These are phyloP conservation scores for Habropoda laboriosa DNA, from an alignment of 1,140 invertebrate species.

Conservation along the genomic window DNA sequence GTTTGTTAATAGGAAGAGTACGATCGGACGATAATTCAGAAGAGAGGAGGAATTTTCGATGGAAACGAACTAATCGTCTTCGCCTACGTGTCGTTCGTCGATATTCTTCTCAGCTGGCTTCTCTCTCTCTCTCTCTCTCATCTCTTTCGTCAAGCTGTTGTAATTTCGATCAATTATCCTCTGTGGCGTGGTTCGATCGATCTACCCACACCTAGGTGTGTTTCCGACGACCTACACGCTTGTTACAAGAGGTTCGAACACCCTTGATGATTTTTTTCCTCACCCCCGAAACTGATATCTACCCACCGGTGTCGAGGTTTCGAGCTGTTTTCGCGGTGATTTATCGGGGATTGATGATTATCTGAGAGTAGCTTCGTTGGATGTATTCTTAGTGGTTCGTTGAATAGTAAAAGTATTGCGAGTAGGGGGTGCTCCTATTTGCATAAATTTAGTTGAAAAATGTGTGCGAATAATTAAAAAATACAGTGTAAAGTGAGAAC, in stretches of 20 bases:
- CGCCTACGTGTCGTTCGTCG: constrained; percentile 26
- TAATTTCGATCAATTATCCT: constrained; percentile 38
- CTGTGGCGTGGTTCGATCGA: constrained; percentile 4
- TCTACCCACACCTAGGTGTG: constrained; percentile 12
- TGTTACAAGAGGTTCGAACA: constrained; percentile 13
- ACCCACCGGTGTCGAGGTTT: too few species aligned
- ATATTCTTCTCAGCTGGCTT: background rate
- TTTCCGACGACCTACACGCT: constrained; percentile 1
- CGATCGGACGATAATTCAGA: background rate
- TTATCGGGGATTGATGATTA: too few species aligned
- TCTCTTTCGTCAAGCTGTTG: background rate
- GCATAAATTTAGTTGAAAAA: too few species aligned
- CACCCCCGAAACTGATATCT: constrained; percentile 19
- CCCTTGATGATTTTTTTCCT: constrained; percentile 18
- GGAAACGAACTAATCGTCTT: constrained; percentile 7
- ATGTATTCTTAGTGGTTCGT: too few species aligned
- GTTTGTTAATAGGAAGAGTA: background rate
- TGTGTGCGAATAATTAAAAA: too few species aligned
- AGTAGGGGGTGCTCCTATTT: too few species aligned
- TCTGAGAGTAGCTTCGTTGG: too few species aligned
- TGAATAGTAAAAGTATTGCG: too few species aligned
- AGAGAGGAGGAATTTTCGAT: background rate
- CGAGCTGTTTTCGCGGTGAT: too few species aligned
- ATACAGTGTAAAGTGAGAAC: too few species aligned
- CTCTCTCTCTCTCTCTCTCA: too few species aligned